phyloP scores from a whole-genome alignment of 2,113 vertebrate genomes.

The Corydoras maculifer region DNA sequence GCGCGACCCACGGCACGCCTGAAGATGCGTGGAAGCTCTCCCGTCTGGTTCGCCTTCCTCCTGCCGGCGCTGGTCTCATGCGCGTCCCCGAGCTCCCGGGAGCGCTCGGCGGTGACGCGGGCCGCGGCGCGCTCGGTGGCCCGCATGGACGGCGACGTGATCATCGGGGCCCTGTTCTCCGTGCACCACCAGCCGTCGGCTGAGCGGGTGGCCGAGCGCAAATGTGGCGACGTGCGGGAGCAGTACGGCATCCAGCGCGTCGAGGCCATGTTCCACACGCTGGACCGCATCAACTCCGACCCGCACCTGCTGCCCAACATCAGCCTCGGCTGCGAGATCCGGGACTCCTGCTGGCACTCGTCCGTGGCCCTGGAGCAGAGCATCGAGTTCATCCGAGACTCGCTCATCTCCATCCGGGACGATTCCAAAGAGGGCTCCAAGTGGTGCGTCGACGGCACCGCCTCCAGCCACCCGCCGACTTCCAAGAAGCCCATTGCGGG shows the following conservation, averaged over 20 bases:
- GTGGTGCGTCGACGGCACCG: slow-evolving; percentile 82
- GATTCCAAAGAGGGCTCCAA: slow-evolving; percentile 82
- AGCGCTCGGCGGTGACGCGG: slow-evolving; percentile 60
- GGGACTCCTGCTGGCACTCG: slow-evolving; percentile 98
- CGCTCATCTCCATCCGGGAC: slow-evolving; percentile 92
- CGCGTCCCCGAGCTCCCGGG: not conserved
- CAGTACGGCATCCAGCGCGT: slow-evolving; percentile 98
- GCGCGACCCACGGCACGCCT: slow-evolving; percentile 58
- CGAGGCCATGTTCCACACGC: slow-evolving; percentile 96
- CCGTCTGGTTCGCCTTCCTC: slow-evolving; percentile 45
- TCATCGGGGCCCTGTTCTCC: slow-evolving; percentile 96
- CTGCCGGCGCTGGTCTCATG: slow-evolving; percentile 1
- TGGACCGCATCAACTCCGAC: slow-evolving; percentile 94
- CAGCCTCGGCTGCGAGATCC: slow-evolving; percentile 93
- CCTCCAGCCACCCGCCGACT: slow-evolving; percentile 69
- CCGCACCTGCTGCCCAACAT: slow-evolving; percentile 88
- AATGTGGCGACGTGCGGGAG: slow-evolving; percentile 94
- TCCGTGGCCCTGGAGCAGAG: slow-evolving; percentile 97
- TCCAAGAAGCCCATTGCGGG: slow-evolving; percentile 93
- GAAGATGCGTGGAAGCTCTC: slow-evolving; percentile 78
- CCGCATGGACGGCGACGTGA: slow-evolving; percentile 94
- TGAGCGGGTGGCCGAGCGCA: slow-evolving; percentile 91
- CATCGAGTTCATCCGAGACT: slow-evolving; percentile 98
- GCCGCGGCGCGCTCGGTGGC: slow-evolving; percentile 83
- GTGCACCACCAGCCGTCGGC: slow-evolving; percentile 96